Evolutionary conservation across 1,140 invertebrate genomes (phyloP).

Genomic region (Conus betulinus): DNA sequence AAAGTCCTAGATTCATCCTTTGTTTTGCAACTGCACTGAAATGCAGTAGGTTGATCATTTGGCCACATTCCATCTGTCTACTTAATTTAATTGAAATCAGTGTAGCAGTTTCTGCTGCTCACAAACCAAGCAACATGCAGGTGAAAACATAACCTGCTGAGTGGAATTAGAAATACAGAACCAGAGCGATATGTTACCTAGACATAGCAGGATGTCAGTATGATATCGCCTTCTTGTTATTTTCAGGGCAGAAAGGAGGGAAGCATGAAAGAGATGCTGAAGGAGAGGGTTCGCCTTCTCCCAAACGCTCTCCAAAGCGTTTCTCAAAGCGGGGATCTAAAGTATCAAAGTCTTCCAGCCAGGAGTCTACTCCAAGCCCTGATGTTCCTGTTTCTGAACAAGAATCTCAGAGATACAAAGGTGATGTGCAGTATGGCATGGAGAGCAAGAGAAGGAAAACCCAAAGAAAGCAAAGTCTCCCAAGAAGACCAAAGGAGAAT

Average conservation of each 20-base stretch:
- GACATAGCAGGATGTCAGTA: too few species aligned
- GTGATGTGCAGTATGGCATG: conserved; percentile 39
- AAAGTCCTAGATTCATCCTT: too few species aligned
- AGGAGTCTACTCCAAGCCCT: conserved; percentile 37
- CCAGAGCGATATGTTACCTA: too few species aligned
- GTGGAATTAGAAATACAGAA: too few species aligned
- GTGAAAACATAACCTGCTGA: too few species aligned
- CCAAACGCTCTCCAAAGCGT: conserved; percentile 54
- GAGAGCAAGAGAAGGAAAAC: conserved; percentile 49
- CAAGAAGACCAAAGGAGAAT: conserved; percentile 24
- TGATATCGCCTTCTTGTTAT: too few species aligned
- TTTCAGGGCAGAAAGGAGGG: conserved; percentile 58
- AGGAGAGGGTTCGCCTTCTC: conserved; percentile 47
- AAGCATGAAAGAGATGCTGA: conserved; percentile 55
- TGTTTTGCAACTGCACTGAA: too few species aligned
- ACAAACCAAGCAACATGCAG: too few species aligned
- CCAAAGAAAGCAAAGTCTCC: conserved; percentile 20
- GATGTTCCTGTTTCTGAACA: background rate
- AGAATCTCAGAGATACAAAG: conserved; percentile 8
- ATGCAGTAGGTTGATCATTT: too few species aligned
- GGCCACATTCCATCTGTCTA: too few species aligned
- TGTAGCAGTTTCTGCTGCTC: too few species aligned
- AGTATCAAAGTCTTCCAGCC: conserved; percentile 37
- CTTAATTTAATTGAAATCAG: too few species aligned
- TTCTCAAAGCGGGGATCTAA: conserved; percentile 49